Percentiles rank a stretch among this genome's conserved stretches.
Conservation (phyloP, 2,797 vertebrate genomes). For the Prionace glauca region DNA sequence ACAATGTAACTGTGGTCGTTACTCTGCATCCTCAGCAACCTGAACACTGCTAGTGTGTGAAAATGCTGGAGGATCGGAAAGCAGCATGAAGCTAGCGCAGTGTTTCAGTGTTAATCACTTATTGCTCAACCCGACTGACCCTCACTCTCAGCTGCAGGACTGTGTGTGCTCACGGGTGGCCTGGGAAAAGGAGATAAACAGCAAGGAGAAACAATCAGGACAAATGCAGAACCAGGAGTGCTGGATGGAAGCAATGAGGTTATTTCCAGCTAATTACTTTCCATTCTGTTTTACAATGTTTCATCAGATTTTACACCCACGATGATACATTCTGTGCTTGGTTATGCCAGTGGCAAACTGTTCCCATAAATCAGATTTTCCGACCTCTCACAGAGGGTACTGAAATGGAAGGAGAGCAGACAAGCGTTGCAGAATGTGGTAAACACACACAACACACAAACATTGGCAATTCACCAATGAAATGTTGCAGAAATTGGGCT, state of each 20-base stretch:
- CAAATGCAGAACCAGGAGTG: background rate
- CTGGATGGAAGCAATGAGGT: background rate
- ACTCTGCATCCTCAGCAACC: background rate
- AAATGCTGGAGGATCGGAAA: background rate
- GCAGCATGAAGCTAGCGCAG: background rate
- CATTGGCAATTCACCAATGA: background rate
- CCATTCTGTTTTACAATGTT: background rate
- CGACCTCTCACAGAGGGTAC: too few relatives aligned
- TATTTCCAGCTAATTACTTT: constrained; percentile 17
- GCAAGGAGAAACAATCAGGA: background rate
- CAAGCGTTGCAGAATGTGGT: background rate
- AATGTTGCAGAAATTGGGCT: background rate
- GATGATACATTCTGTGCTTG: background rate
- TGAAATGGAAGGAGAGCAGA: background rate
- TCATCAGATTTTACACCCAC: background rate
- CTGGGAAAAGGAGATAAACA: background rate
- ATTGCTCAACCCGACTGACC: background rate
- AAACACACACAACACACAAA: background rate
- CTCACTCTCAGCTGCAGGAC: background rate
- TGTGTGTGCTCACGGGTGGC: background rate
- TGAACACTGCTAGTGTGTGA: background rate
- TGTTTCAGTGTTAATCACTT: background rate
- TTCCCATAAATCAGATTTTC: background rate
- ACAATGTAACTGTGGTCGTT: background rate
- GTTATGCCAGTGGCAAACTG: background rate